These are phyloP conservation scores for Verasper variegatus DNA, from an alignment of 2,113 vertebrate species.

Conservation along the genomic window DNA sequence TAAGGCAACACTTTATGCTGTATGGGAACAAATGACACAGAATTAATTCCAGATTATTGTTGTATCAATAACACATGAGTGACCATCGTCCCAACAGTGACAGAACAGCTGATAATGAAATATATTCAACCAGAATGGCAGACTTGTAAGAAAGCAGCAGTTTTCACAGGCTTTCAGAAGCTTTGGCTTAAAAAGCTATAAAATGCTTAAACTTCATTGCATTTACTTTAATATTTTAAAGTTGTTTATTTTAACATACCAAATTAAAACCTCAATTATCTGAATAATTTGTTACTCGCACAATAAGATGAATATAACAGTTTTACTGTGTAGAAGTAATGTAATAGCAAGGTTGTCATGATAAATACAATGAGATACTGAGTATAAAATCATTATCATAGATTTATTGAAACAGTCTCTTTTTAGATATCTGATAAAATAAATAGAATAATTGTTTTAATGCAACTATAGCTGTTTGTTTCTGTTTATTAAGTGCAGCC, in stretches of 20 bases:
- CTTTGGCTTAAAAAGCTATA: too few species aligned
- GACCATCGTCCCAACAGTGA: not conserved
- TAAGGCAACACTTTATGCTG: constrained; percentile 15
- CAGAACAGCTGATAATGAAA: too few species aligned
- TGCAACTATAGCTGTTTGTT: not conserved
- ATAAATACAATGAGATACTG: not conserved
- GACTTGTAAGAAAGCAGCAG: not conserved
- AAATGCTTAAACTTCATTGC: too few species aligned
- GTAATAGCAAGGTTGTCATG: not conserved
- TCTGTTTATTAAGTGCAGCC: not conserved
- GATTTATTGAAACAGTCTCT: not conserved
- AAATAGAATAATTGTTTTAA: not conserved
- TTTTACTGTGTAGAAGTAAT: not conserved
- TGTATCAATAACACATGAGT: not conserved
- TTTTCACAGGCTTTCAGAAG: too few species aligned
- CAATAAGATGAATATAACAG: not conserved
- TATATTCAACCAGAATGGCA: not conserved
- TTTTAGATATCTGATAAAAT: not conserved
- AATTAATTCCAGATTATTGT: constrained; percentile 1
- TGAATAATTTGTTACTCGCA: not conserved
- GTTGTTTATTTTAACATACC: not conserved
- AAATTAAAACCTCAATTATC: not conserved
- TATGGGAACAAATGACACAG: constrained; percentile 11
- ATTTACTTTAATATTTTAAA: not conserved
- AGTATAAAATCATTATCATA: not conserved